Percentiles rank a stretch among this genome's conserved stretches.
phyloP scores from a whole-genome alignment of 2,797 vertebrate species.

The Holocentrus rufus region DNA sequence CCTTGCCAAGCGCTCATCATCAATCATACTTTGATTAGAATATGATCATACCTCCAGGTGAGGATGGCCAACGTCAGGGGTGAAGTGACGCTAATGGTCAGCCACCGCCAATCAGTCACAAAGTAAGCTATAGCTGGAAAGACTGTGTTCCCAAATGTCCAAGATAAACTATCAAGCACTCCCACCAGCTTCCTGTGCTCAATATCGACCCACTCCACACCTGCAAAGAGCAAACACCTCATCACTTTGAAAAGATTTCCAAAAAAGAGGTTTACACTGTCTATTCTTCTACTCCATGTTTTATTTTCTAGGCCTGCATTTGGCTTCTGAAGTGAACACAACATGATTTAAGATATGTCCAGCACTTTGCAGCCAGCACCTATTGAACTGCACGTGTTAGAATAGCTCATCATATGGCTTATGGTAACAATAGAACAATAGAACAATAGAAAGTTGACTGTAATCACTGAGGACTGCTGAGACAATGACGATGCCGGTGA shows the following conservation, averaged over 20 bases:
- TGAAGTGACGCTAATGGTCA: conserved; percentile 75
- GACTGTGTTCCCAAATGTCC: conserved; percentile 74
- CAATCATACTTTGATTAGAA: too few species aligned
- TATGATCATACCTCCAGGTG: conserved; percentile 87
- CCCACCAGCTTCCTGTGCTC: conserved; percentile 80
- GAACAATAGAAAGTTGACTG: neutral
- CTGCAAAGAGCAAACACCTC: conserved; percentile 58
- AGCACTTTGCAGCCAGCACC: neutral
- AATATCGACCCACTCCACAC: conserved; percentile 84
- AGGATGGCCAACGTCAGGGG: conserved; percentile 83
- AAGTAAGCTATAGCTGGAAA: conserved; percentile 75
- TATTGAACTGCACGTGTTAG: neutral
- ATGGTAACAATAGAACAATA: neutral
- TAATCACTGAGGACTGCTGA: conserved; percentile 76
- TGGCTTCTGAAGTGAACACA: neutral
- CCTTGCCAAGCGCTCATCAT: too few species aligned
- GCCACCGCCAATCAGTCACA: conserved; percentile 77
- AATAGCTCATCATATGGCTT: neutral
- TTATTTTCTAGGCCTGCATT: neutral
- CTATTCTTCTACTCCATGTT: neutral
- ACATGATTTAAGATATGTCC: neutral
- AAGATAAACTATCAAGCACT: conserved; percentile 79
- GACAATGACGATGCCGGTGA: conserved; percentile 80
- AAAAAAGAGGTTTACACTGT: neutral
- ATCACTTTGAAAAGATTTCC: neutral